Evolutionary conservation across 2,888 invertebrate species (phyloP).

Genomic region (Rhaphigaster nebulosa): DNA sequence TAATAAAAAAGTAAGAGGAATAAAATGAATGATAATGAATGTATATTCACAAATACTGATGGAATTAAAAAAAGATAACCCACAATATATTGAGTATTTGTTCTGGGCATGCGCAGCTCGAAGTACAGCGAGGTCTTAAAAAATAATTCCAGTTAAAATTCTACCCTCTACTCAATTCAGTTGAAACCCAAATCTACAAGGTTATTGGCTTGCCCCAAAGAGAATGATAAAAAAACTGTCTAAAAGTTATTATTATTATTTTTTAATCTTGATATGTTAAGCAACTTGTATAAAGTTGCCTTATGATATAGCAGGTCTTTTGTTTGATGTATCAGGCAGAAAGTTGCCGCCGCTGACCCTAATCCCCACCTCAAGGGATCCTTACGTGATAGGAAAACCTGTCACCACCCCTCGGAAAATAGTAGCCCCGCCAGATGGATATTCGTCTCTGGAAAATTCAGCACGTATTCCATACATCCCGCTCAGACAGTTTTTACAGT

Average conservation of each 20-base stretch:
- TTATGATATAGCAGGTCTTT: background rate
- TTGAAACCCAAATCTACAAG: no score
- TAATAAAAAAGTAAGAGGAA: no score
- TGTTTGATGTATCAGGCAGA: constrained; percentile 5
- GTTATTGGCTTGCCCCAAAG: no score
- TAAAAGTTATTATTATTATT: background rate
- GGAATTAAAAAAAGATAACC: no score
- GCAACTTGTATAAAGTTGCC: background rate
- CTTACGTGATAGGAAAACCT: constrained; percentile 48
- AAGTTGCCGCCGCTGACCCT: background rate
- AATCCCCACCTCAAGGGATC: constrained; percentile 39
- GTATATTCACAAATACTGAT: no score
- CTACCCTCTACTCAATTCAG: no score
- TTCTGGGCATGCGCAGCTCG: no score
- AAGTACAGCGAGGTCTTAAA: no score
- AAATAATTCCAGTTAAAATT: no score
- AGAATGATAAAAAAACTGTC: no score
- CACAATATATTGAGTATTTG: no score
- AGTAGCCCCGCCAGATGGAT: background rate
- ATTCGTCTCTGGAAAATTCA: background rate
- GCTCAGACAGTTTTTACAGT: background rate
- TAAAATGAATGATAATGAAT: no score
- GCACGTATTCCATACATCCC: constrained; percentile 31
- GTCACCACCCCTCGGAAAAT: background rate
- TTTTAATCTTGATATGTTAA: background rate